Conservation (phyloP, 2,113 vertebrate species). For the Brachionichthys hirsutus region DNA sequence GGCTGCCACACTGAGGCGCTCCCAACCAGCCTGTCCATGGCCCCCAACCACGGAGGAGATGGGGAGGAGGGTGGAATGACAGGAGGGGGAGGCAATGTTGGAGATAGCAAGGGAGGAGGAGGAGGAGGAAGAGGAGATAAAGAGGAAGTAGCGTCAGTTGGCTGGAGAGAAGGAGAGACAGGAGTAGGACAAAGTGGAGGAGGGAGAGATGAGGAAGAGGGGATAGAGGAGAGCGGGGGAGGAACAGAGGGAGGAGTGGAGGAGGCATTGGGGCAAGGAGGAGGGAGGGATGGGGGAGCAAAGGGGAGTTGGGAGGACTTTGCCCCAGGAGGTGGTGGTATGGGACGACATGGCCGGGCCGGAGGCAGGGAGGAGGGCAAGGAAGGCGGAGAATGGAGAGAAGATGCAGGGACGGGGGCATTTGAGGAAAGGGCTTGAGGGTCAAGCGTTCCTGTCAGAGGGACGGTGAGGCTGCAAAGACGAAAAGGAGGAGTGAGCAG, state of each 20-base stretch:
- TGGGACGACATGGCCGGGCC: conserved; percentile 46
- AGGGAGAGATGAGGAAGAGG: conserved; percentile 25
- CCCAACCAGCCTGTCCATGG: conserved; percentile 84
- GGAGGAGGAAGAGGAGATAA: neutral
- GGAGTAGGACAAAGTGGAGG: conserved; percentile 34
- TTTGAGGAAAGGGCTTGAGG: conserved; percentile 9
- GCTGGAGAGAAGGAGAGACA: neutral
- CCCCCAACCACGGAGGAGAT: conserved; percentile 69
- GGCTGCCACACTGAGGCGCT: conserved; percentile 88
- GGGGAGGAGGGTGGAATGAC: conserved; percentile 4
- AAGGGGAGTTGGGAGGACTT: conserved; percentile 51
- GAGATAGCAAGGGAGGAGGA: conserved; percentile 3
- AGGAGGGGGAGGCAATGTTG: neutral
- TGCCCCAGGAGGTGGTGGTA: conserved; percentile 17
- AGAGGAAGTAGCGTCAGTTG: too few species aligned
- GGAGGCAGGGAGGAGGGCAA: conserved; percentile 30
- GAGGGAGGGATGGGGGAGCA: conserved; percentile 27
- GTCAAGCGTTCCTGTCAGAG: conserved; percentile 37
- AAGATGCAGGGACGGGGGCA: conserved; percentile 16
- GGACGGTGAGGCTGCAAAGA: conserved; percentile 44
- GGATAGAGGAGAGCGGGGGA: conserved; percentile 23
- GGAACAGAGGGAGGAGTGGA: conserved; percentile 5
- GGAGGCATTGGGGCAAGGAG: conserved; percentile 13
- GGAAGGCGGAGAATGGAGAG: conserved; percentile 25
- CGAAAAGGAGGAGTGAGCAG: neutral